Conservation (phyloP, 2,888 invertebrate species). For the Drosophila pegasa region DNA sequence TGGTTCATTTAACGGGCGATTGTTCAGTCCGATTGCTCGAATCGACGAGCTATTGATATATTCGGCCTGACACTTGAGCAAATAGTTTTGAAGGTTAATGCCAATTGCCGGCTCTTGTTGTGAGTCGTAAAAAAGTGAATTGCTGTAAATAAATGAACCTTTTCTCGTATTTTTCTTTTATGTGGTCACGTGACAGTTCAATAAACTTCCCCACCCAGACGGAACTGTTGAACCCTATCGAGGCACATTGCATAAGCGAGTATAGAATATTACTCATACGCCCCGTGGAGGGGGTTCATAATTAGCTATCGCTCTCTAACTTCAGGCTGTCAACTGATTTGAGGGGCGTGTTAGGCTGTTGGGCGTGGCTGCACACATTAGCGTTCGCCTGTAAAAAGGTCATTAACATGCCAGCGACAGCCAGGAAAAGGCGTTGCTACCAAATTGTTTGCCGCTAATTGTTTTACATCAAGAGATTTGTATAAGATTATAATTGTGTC, state of each 20-base stretch:
- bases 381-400: conserved; percentile 32
- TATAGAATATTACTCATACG: conserved; percentile 21
- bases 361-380: conserved; percentile 17
- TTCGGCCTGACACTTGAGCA: conserved; percentile 55
- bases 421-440: conserved; percentile 4
- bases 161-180: conserved; percentile 11
- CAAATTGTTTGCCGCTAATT: conserved; percentile 20
- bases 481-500: conserved; percentile 1
- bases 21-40: conserved; percentile 43
- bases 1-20: conserved; percentile 46
- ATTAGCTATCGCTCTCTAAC: conserved; percentile 7
- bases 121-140: conserved; percentile 39
- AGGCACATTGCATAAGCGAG: conserved; percentile 19
- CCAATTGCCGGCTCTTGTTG: conserved; percentile 36
- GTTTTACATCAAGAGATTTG: conserved; percentile 1
- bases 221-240: conserved; percentile 8
- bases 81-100: conserved; percentile 64
- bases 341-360: conserved; percentile 8
- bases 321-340: conserved; percentile 16
- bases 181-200: conserved; percentile 55
- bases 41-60: conserved; percentile 47
- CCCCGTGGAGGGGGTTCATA: conserved; percentile 11
- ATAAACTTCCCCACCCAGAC: conserved; percentile 28
- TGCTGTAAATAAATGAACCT: conserved; percentile 33
- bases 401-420: conserved; percentile 19